Evolutionary conservation across 2,888 invertebrate species (phyloP).

Genomic region (Thecocarcelia acutangulata): DNA sequence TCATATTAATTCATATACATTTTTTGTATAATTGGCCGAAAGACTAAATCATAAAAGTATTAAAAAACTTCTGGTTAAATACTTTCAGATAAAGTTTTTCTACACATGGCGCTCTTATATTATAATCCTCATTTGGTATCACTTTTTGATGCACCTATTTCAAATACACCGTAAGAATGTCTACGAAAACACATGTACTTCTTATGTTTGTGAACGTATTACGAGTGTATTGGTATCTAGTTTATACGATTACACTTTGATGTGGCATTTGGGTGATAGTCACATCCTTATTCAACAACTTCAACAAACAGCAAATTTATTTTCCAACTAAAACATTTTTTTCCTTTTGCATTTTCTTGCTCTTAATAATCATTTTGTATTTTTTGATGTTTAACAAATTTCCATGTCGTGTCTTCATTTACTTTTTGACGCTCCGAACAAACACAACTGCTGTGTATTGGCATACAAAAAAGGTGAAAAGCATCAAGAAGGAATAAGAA

Average conservation of each 20-base stretch:
- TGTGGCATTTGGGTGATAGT: slow-evolving; percentile 61
- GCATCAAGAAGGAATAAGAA: slow-evolving; percentile 17
- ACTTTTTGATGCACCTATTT: background rate
- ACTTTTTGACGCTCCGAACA: slow-evolving; percentile 8
- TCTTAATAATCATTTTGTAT: slow-evolving; percentile 59
- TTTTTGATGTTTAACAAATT: slow-evolving; percentile 63
- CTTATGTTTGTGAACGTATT: slow-evolving; percentile 6
- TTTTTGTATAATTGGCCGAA: no score
- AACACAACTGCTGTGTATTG: background rate
- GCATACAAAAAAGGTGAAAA: background rate
- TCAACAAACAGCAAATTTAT: slow-evolving; percentile 15
- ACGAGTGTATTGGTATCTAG: slow-evolving; percentile 30
- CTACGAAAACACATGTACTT: slow-evolving; percentile 16
- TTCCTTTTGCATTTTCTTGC: slow-evolving; percentile 23
- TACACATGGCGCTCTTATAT: no score
- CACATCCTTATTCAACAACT: slow-evolving; percentile 42
- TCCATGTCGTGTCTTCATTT: slow-evolving; percentile 55
- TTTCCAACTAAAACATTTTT: background rate
- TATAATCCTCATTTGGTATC: background rate
- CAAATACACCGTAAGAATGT: slow-evolving; percentile 27
- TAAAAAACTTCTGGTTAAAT: no score
- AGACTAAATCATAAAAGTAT: no score
- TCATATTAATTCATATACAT: no score
- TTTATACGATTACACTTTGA: slow-evolving; percentile 58
- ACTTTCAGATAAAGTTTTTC: no score